Conservation (phyloP, 92 coral and sea anemone species). For the Paragorgia papillata region DNA sequence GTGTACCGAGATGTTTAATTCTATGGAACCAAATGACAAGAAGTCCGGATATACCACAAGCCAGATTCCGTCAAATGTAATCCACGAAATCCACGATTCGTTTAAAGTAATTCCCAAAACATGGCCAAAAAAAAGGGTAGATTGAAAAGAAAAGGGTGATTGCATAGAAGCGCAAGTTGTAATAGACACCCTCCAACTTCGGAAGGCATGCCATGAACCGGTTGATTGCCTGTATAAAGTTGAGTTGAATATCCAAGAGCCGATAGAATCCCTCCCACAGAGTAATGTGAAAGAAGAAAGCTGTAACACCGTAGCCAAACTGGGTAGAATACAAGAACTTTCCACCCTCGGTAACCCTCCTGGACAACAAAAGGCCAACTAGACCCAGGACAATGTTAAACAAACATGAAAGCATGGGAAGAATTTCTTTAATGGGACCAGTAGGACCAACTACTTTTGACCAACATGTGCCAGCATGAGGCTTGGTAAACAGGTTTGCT, state of each 20-base stretch:
- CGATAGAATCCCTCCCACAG: constrained; percentile 55
- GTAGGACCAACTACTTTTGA: constrained; percentile 37
- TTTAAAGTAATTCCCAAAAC: constrained; percentile 24
- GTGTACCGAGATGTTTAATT: constrained; percentile 38
- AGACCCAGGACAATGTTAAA: constrained; percentile 38
- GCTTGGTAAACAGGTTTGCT: constrained; percentile 13
- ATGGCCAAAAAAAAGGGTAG: constrained; percentile 43
- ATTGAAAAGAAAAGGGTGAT: constrained; percentile 28
- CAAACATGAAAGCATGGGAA: constrained; percentile 46
- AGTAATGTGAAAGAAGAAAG: constrained; percentile 39
- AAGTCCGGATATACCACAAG: constrained; percentile 15
- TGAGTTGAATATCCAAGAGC: constrained; percentile 31
- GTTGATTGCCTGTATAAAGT: constrained; percentile 53
- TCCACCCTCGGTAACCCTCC: constrained; percentile 41
- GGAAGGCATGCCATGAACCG: constrained; percentile 40
- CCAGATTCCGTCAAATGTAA: constrained; percentile 44
- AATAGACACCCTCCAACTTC: neutral
- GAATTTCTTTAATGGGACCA: constrained; percentile 40
- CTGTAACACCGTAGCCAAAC: constrained; percentile 42
- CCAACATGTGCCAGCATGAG: constrained; percentile 50
- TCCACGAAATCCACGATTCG: constrained; percentile 40
- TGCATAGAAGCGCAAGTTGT: constrained; percentile 13
- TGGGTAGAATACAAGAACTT: constrained; percentile 36
- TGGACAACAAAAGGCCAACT: constrained; percentile 31
- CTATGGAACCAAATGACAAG: constrained; percentile 29